Conservation (phyloP, 1,140 invertebrate genomes). For the Chrysoperla carnea region DNA sequence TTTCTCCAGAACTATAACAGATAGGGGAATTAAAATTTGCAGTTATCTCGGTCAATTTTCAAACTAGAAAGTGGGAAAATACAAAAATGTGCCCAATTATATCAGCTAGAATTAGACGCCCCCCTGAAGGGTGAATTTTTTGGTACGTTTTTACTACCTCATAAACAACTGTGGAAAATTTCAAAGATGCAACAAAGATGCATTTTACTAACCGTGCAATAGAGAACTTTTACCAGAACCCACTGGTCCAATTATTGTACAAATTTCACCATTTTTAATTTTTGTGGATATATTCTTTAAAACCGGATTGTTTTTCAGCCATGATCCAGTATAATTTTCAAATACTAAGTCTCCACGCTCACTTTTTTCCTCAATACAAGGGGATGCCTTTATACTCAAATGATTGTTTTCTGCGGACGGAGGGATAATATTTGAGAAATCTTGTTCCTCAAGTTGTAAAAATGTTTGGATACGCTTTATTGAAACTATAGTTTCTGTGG, state of each 20-base stretch:
- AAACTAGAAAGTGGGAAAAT: too few species aligned
- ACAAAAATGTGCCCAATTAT: too few species aligned
- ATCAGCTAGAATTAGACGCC: too few species aligned
- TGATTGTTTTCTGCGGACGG: background rate
- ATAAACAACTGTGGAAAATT: constrained; percentile 50
- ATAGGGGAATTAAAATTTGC: too few species aligned
- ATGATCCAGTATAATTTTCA: constrained; percentile 10
- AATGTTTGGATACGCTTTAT: constrained; percentile 38
- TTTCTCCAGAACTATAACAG: too few species aligned
- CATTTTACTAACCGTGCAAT: too few species aligned
- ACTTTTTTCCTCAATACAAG: constrained; percentile 20
- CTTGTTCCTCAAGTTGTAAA: constrained; percentile 34
- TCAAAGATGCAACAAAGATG: too few species aligned
- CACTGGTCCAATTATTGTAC: constrained; percentile 57
- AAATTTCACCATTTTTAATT: constrained; percentile 40
- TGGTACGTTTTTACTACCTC: too few species aligned
- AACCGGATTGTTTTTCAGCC: constrained; percentile 26
- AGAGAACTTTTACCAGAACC: constrained; percentile 67
- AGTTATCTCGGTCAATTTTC: too few species aligned
- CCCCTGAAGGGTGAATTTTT: too few species aligned
- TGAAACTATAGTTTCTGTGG: constrained; percentile 41
- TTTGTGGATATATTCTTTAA: constrained; percentile 27
- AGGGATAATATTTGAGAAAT: too few species aligned
- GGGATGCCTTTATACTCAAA: constrained; percentile 4
- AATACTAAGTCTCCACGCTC: constrained; percentile 11